Evolutionary conservation across 2,797 vertebrate species (phyloP).

Genomic region (Florisuga fusca): DNA sequence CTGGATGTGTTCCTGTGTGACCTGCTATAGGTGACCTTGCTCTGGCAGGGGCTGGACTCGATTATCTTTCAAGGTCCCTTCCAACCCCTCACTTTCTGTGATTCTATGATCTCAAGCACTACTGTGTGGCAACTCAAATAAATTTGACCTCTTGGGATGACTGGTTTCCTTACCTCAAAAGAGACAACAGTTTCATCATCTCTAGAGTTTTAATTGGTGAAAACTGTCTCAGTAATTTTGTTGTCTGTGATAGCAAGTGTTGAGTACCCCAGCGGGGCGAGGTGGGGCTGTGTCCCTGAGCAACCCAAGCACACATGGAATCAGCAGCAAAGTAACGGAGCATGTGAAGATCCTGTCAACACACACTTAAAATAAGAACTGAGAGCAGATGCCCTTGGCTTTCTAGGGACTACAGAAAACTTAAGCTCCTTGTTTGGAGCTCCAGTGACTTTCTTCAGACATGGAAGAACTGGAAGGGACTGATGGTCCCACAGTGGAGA

Average conservation of each 20-base stretch:
- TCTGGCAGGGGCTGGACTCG: too few relatives aligned
- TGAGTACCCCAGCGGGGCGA: background rate
- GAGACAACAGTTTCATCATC: background rate
- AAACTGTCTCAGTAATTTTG: background rate
- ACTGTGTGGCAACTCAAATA: too few relatives aligned
- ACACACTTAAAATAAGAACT: background rate
- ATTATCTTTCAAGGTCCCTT: too few relatives aligned
- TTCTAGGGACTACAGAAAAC: background rate
- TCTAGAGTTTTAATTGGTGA: background rate
- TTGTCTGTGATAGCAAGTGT: background rate
- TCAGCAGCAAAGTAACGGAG: background rate
- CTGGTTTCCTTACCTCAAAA: background rate
- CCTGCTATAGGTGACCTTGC: too few relatives aligned
- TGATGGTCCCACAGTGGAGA: accelerated
- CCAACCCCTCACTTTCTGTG: too few relatives aligned
- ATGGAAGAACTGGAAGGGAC: too few relatives aligned
- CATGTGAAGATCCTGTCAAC: background rate
- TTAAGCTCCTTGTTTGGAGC: background rate
- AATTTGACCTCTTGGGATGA: background rate
- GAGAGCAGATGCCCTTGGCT: background rate
- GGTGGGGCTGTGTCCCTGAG: background rate
- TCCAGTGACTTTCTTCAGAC: background rate
- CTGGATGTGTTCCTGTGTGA: too few relatives aligned
- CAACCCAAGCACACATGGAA: accelerated
- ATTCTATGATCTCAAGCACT: too few relatives aligned